Conservation (phyloP, 2,888 invertebrate species). For the Thymelicus lineola region DNA sequence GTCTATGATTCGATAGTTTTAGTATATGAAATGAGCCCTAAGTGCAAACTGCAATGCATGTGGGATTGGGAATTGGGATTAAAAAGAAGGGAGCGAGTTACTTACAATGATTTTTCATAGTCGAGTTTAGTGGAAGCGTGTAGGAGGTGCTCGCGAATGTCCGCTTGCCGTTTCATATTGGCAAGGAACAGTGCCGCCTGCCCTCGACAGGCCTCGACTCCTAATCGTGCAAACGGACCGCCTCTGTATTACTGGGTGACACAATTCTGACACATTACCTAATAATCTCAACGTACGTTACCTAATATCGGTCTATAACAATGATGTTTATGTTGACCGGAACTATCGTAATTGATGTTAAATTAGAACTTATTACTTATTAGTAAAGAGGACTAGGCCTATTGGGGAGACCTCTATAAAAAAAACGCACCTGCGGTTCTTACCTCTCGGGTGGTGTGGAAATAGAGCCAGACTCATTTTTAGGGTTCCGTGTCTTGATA, state of each 20-base stretch:
- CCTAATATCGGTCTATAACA: constrained; percentile 55
- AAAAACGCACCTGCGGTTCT: constrained; percentile 80
- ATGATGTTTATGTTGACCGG: not conserved
- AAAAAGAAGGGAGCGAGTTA: constrained; percentile 15
- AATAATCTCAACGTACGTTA: constrained; percentile 61
- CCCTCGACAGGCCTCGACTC: constrained; percentile 73
- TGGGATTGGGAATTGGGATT: not conserved
- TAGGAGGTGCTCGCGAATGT: constrained; percentile 64
- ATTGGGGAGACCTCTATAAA: constrained; percentile 82
- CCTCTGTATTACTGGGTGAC: constrained; percentile 77
- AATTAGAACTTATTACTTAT: not conserved
- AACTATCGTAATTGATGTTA: not conserved
- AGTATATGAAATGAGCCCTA: too few relatives aligned
- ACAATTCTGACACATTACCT: constrained; percentile 80
- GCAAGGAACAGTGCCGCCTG: constrained; percentile 66
- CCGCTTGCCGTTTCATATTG: constrained; percentile 60
- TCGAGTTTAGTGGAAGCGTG: constrained; percentile 45
- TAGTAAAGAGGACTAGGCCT: constrained; percentile 76
- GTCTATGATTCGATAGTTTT: too few relatives aligned
- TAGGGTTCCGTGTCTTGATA: too few relatives aligned
- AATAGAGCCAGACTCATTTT: constrained; percentile 59
- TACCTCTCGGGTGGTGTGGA: constrained; percentile 83
- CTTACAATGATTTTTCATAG: constrained; percentile 6
- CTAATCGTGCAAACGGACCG: constrained; percentile 71
- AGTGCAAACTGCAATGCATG: not conserved